Evolutionary conservation across 2,888 invertebrate genomes (phyloP).

Genomic region (Caenorhabditis zanzibari): DNA sequence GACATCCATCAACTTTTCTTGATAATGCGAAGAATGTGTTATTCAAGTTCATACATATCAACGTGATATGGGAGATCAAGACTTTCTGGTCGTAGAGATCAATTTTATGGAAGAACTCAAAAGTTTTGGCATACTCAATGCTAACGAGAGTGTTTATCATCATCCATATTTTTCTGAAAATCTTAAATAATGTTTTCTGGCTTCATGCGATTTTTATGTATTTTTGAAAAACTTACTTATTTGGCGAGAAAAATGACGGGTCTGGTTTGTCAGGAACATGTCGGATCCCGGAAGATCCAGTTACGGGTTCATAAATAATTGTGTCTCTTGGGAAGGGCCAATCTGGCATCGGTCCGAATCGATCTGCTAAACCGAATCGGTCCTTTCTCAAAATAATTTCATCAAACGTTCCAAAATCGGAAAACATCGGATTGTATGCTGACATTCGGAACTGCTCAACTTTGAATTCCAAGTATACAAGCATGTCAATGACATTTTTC

Average conservation of each 20-base stretch:
- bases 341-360: conserved; percentile 37
- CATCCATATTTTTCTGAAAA: conserved; percentile 25
- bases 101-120: conserved; percentile 45
- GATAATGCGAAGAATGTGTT: conserved; percentile 24
- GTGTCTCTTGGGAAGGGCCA: conserved; percentile 15
- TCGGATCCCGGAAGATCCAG: not conserved
- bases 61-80: conserved; percentile 21
- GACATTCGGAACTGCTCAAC: conserved; percentile 41
- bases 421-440: conserved; percentile 35
- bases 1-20: conserved; percentile 22
- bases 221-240: conserved; percentile 3
- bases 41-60: conserved; percentile 50
- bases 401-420: not conserved
- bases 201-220: not conserved
- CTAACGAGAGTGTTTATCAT: conserved; percentile 7
- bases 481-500: conserved; percentile 13
- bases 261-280: not conserved
- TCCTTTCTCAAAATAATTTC: not conserved
- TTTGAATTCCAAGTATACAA: conserved; percentile 36
- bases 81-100: conserved; percentile 18
- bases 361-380: conserved; percentile 1
- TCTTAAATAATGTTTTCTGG: no score
- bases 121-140: conserved; percentile 59
- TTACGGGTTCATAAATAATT: not conserved
- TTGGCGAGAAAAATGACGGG: not conserved